A percentile compares a stretch with the other conserved stretches of the same genome.
Conservation (phyloP, 2,113 vertebrate species). For the Holacanthus passer region DNA sequence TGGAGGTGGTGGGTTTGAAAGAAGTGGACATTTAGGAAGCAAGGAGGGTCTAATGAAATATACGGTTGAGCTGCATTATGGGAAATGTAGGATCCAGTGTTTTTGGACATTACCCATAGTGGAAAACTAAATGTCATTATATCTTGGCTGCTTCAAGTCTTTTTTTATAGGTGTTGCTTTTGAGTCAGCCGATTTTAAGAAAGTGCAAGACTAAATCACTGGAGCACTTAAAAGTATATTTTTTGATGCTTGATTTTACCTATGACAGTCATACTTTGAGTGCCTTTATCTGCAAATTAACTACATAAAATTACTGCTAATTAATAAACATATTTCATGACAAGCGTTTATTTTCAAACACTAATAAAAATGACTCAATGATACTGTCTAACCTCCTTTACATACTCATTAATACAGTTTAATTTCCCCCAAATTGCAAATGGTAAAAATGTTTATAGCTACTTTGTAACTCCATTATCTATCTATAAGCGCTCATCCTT, state of each 20-base stretch:
- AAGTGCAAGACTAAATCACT: no score
- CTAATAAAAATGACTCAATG: neutral
- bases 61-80: neutral
- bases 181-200: neutral
- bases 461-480: neutral
- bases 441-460: neutral
- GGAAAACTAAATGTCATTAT: neutral
- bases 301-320: neutral
- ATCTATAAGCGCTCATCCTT: no score
- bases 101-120: neutral
- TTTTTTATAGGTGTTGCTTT: neutral
- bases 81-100: constrained; percentile 17
- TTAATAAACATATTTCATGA: neutral
- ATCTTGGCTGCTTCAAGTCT: neutral
- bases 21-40: neutral
- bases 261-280: neutral
- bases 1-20: neutral
- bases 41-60: neutral
- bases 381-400: neutral
- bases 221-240: neutral
- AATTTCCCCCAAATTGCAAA: neutral
- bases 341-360: no score
- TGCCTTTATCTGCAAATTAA: neutral
- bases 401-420: neutral
- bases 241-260: neutral